These are phyloP conservation scores for Choristoneura fumiferana DNA, from an alignment of 1,140 invertebrate genomes.

Conservation along the genomic window DNA sequence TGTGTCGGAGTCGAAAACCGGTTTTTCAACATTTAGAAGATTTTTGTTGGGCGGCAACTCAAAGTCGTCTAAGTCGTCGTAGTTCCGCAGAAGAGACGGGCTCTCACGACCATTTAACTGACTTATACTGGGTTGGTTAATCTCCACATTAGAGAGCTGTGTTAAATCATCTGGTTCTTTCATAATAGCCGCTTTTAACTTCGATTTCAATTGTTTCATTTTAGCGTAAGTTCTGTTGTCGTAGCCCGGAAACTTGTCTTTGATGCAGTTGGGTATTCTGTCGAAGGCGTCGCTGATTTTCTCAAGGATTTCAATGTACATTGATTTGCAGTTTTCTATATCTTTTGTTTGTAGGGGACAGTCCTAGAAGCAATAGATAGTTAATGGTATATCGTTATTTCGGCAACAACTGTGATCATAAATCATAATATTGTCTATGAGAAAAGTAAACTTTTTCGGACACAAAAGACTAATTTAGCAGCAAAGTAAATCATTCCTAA, in stretches of 20 bases:
- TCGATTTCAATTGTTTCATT: constrained; percentile 55
- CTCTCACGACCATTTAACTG: constrained; percentile 26
- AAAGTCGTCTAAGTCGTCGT: constrained; percentile 43
- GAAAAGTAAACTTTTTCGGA: too few relatives aligned
- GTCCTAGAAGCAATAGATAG: constrained; percentile 24
- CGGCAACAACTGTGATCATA: too few relatives aligned
- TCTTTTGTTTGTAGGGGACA: constrained; percentile 35
- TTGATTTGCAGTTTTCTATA: constrained; percentile 56
- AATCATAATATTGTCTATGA: too few relatives aligned
- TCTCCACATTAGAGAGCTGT: background rate
- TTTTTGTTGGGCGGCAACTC: constrained; percentile 33
- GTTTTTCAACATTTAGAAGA: constrained; percentile 9
- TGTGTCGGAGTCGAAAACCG: constrained; percentile 30
- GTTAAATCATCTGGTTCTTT: constrained; percentile 23
- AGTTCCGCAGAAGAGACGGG: constrained; percentile 29
- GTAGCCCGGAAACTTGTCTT: constrained; percentile 67
- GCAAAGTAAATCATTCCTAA: too few relatives aligned
- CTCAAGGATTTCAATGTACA: constrained; percentile 71
- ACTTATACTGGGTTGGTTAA: constrained; percentile 2
- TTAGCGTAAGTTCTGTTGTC: constrained; percentile 55
- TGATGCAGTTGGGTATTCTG: constrained; percentile 64
- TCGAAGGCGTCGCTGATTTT: constrained; percentile 67
- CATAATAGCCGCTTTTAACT: constrained; percentile 47
- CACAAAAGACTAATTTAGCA: too few relatives aligned
- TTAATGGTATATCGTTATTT: too few relatives aligned